Conservation (phyloP, 2,888 invertebrate genomes). For the Myathropa florea region DNA sequence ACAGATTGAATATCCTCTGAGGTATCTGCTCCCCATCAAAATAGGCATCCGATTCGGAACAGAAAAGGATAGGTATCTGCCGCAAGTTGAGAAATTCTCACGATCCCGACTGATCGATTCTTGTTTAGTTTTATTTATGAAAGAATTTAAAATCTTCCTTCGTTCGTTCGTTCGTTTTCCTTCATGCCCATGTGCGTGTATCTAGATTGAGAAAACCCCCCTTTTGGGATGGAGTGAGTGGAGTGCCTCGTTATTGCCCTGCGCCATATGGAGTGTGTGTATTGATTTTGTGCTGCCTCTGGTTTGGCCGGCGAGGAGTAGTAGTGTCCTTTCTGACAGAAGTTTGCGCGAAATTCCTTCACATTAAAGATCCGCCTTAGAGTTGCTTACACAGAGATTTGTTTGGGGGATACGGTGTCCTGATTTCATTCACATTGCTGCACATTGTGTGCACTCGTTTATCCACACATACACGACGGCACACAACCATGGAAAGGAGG, state of each 20-base stretch:
- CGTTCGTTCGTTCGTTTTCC: neutral
- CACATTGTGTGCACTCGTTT: slow-evolving; percentile 43
- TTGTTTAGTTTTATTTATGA: slow-evolving; percentile 16
- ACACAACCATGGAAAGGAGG: neutral
- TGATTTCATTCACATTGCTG: slow-evolving; percentile 60
- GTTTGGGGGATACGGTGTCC: slow-evolving; percentile 55
- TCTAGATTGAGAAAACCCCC: slow-evolving; percentile 2
- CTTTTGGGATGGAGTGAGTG: slow-evolving; percentile 19
- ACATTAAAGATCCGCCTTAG: slow-evolving; percentile 58
- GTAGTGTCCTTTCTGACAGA: slow-evolving; percentile 47
- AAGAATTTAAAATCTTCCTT: neutral
- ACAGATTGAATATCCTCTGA: slow-evolving; percentile 49
- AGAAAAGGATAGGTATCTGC: neutral
- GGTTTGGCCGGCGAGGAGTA: too few species aligned
- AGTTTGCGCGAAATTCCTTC: slow-evolving; percentile 59
- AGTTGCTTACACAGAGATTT: slow-evolving; percentile 45
- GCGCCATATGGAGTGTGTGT: slow-evolving; percentile 63
- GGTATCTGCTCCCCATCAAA: slow-evolving; percentile 4
- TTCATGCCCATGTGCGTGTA: neutral
- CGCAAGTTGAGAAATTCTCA: slow-evolving; percentile 53
- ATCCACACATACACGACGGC: neutral
- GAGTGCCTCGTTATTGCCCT: slow-evolving; percentile 31
- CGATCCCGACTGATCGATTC: slow-evolving; percentile 64
- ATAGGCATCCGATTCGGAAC: slow-evolving; percentile 33
- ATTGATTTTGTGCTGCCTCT: slow-evolving; percentile 50